Conservation (phyloP, 2,797 vertebrate species). For the Danio kyathit region DNA sequence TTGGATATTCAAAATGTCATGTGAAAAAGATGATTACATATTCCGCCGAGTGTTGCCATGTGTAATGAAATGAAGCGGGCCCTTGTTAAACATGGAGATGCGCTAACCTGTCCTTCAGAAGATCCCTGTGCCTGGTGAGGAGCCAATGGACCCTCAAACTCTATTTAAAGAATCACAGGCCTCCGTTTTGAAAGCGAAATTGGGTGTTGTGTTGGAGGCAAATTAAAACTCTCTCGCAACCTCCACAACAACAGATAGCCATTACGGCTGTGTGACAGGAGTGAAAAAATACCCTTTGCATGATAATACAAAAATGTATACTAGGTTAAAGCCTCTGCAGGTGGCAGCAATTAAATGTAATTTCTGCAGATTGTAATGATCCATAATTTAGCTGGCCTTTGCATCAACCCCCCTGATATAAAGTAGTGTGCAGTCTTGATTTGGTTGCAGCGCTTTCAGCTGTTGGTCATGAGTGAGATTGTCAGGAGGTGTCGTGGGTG, state of each 20-base stretch:
- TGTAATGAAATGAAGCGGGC: slow-evolving; percentile 87
- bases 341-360: slow-evolving; percentile 86
- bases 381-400: slow-evolving; percentile 77
- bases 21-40: slow-evolving; percentile 89
- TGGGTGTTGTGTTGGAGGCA: slow-evolving; percentile 11
- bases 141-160: slow-evolving; percentile 49
- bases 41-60: slow-evolving; percentile 83
- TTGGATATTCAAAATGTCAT: slow-evolving; percentile 91
- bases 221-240: slow-evolving; percentile 61
- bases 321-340: slow-evolving; percentile 82
- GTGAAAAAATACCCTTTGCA: slow-evolving; percentile 62
- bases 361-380: slow-evolving; percentile 85
- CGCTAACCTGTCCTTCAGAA: slow-evolving; percentile 82
- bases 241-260: slow-evolving; percentile 50
- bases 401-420: slow-evolving; percentile 74
- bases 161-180: slow-evolving; percentile 19
- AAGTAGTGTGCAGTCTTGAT: slow-evolving; percentile 64
- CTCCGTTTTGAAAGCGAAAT: slow-evolving; percentile 21
- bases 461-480: slow-evolving; percentile 65
- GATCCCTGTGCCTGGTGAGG: slow-evolving; percentile 65
- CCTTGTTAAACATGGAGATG: slow-evolving; percentile 81
- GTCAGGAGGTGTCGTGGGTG: slow-evolving; percentile 65
- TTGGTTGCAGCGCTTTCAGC: slow-evolving; percentile 62
- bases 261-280: slow-evolving; percentile 47
- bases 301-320: slow-evolving; percentile 78